Evolutionary conservation across 2,888 invertebrate genomes (phyloP).

Genomic region (Tetrapedia diversipes): DNA sequence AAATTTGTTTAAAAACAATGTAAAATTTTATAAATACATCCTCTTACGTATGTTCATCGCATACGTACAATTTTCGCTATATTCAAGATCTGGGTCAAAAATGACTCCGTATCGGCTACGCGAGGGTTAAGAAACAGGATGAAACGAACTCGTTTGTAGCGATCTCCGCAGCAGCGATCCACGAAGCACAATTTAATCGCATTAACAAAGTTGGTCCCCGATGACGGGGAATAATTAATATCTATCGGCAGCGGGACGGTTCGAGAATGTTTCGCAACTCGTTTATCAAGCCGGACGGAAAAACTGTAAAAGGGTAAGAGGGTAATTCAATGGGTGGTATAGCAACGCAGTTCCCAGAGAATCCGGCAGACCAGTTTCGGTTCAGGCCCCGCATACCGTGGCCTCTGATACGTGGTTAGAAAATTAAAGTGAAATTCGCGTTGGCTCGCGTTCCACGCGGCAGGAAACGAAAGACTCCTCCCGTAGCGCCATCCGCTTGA

Average conservation of each 20-base stretch:
- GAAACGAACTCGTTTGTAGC: no score
- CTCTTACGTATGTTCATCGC: no score
- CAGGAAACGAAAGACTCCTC: slow-evolving; percentile 45
- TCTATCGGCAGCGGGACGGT: slow-evolving; percentile 7
- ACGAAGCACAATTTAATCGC: neutral
- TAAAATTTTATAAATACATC: no score
- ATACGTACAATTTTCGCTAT: no score
- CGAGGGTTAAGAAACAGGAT: no score
- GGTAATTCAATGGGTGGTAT: slow-evolving; percentile 52
- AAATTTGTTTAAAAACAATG: no score
- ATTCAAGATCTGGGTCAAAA: no score
- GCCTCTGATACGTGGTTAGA: slow-evolving; percentile 45
- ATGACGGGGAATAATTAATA: neutral
- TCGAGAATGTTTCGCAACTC: slow-evolving; percentile 3
- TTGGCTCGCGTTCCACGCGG: slow-evolving; percentile 40
- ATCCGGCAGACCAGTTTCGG: slow-evolving; percentile 34
- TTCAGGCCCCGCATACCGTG: slow-evolving; percentile 26
- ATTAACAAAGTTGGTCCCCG: neutral
- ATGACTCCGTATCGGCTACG: no score
- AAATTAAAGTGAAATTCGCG: slow-evolving; percentile 51
- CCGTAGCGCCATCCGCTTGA: neutral
- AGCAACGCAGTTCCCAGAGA: slow-evolving; percentile 47
- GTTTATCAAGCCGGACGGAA: slow-evolving; percentile 1
- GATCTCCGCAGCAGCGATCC: no score
- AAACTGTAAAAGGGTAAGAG: slow-evolving; percentile 18